phyloP scores from a whole-genome alignment of 2,888 invertebrate species.

The Parochlus steinenii region DNA sequence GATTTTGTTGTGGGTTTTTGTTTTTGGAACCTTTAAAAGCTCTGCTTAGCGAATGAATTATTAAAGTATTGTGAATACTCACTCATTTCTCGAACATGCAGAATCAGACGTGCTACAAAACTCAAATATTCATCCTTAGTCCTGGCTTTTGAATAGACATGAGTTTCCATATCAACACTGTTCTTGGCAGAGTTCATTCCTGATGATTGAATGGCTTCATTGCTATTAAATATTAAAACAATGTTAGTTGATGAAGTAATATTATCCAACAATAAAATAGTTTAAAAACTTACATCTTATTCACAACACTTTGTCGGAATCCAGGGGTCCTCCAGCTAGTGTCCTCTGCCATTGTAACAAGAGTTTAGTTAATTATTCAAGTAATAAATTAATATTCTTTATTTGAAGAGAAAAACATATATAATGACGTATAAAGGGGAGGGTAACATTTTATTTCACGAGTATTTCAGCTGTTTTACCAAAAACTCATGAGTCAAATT shows the following conservation, averaged over 20 bases:
- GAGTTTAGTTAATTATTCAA: no score
- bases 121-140: conserved; percentile 79
- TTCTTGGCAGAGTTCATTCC: conserved; percentile 72
- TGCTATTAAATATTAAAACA: no score
- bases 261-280: conserved; percentile 1
- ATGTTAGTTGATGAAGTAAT: no score
- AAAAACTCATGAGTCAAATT: no score
- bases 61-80: conserved; percentile 31
- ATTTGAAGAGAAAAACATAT: no score
- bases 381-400: no score
- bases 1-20: conserved; percentile 16
- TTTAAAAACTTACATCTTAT: conserved; percentile 57
- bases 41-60: no score
- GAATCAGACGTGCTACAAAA: conserved; percentile 73
- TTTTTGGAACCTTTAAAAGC: not conserved
- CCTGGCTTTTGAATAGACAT: conserved; percentile 81
- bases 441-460: no score
- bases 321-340: conserved; percentile 53
- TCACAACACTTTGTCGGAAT: conserved; percentile 70
- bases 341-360: conserved; percentile 11
- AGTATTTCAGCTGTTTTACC: no score
- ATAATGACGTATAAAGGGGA: no score
- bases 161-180: conserved; percentile 85
- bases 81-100: conserved; percentile 83
- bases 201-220: conserved; percentile 71